Percentiles rank a stretch among this genome's conserved stretches.
Conservation (phyloP, 2,113 vertebrate species). For the Hiodon alosoides region DNA sequence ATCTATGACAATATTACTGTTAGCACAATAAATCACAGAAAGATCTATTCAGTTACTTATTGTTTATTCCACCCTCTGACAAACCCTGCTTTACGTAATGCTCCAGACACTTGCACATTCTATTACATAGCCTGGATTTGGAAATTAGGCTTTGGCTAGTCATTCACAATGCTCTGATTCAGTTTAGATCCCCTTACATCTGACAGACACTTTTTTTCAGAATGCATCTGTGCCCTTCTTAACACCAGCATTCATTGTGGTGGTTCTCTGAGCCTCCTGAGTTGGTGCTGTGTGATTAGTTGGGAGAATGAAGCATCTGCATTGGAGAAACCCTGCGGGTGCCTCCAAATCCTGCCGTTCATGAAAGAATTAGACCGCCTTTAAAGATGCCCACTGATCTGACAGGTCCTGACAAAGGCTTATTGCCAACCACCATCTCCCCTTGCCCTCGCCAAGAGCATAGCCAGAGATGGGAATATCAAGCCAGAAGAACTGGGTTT, state of each 20-base stretch:
- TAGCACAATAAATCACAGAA: too few species aligned
- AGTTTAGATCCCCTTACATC: slow-evolving; percentile 12
- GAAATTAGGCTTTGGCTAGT: slow-evolving; percentile 10
- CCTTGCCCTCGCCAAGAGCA: slow-evolving; percentile 13
- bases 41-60: too few species aligned
- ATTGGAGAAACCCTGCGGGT: slow-evolving; percentile 14
- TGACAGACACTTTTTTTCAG: slow-evolving; percentile 9
- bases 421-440: slow-evolving; percentile 15
- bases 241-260: slow-evolving; percentile 7
- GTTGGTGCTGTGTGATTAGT: slow-evolving; percentile 18
- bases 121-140: slow-evolving; percentile 20
- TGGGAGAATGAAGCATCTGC: slow-evolving; percentile 9
- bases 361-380: slow-evolving; percentile 14
- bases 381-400: slow-evolving; percentile 21
- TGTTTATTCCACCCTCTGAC: neutral
- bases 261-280: slow-evolving; percentile 3
- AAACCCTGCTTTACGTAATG: neutral
- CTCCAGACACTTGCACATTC: neutral
- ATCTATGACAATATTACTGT: too few species aligned
- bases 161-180: neutral
- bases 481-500: neutral
- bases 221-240: slow-evolving; percentile 10
- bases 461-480: neutral
- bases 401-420: slow-evolving; percentile 27
- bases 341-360: slow-evolving; percentile 14